A percentile compares a stretch with the other conserved stretches of the same genome.
Evolutionary conservation across 2,797 vertebrate species (phyloP).

Genomic region (Catostomus latipinnis): DNA sequence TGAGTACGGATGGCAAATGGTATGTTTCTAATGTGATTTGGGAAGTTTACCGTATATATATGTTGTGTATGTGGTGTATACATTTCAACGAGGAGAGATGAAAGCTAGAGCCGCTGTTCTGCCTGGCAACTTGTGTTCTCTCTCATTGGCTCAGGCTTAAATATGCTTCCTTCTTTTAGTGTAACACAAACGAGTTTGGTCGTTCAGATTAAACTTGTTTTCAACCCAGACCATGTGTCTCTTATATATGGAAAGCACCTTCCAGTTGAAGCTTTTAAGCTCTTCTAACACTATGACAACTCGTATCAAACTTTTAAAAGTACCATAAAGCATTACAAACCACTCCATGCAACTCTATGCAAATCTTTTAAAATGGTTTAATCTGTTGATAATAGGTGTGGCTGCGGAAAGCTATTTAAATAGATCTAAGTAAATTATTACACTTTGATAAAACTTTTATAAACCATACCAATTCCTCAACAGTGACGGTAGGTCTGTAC

Average conservation of each 20-base stretch:
- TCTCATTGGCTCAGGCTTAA: constrained; percentile 85
- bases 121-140: constrained; percentile 89
- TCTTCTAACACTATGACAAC: neutral
- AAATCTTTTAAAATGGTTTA: neutral
- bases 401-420: neutral
- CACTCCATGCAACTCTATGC: neutral
- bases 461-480: too few relatives aligned
- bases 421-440: neutral
- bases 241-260: neutral
- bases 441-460: constrained; percentile 1
- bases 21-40: neutral
- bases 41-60: too few relatives aligned
- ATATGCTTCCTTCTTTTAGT: constrained; percentile 79
- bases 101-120: constrained; percentile 81
- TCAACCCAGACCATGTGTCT: neutral
- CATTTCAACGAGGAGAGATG: constrained; percentile 41
- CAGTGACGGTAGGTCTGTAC: too few relatives aligned
- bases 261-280: neutral
- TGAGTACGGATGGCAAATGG: neutral
- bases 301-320: neutral
- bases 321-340: neutral
- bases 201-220: constrained; percentile 48
- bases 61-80: constrained; percentile 59
- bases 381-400: neutral
- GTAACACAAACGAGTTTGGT: constrained; percentile 25